Percentiles rank a stretch among this genome's conserved stretches.
phyloP scores from a whole-genome alignment of 2,797 vertebrate genomes.

The Aplochiton taeniatus region DNA sequence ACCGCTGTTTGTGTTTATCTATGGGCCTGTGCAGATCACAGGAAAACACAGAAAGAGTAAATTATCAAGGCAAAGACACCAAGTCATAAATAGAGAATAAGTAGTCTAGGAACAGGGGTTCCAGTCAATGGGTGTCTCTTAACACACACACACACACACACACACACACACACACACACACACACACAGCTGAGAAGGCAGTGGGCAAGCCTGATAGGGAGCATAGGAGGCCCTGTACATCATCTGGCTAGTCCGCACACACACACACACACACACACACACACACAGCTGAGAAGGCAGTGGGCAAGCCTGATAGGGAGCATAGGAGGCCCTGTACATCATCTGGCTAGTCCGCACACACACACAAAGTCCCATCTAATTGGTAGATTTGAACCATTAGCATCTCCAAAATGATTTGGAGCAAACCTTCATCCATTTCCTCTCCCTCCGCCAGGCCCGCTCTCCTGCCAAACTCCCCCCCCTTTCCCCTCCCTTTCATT shows the following conservation, averaged over 20 bases:
- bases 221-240: neutral
- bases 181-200: constrained; percentile 17
- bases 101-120: neutral
- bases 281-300: neutral
- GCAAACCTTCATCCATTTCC: neutral
- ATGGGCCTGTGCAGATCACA: too few species aligned
- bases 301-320: constrained; percentile 17
- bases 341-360: neutral
- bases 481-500: constrained; percentile 23
- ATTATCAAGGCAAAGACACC: too few species aligned
- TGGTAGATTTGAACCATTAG: constrained; percentile 48
- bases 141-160: constrained; percentile 20
- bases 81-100: too few species aligned
- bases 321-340: neutral
- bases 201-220: constrained; percentile 17
- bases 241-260: neutral
- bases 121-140: constrained; percentile 2
- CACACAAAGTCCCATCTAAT: constrained; percentile 64
- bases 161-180: constrained; percentile 34
- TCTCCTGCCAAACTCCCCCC: neutral
- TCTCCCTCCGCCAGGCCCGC: neutral
- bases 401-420: constrained; percentile 39
- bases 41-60: too few species aligned
- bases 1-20: too few species aligned
- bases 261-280: constrained; percentile 8